Percentiles rank a stretch among this genome's conserved stretches.
Evolutionary conservation across 1,140 invertebrate species (phyloP).

Genomic region (Eriocheir sinensis): DNA sequence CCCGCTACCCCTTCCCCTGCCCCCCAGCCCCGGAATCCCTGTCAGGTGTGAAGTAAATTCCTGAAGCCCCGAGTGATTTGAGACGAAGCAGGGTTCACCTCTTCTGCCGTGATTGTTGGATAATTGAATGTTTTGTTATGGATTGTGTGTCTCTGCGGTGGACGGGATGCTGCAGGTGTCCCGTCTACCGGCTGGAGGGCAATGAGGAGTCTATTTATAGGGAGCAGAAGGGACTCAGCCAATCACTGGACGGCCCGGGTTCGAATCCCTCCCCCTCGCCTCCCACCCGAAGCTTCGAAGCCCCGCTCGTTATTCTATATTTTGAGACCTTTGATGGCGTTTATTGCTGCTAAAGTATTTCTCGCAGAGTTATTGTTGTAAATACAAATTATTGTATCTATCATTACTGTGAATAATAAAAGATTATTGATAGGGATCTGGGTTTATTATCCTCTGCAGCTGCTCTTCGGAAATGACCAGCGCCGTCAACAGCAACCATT

Average conservation of each 20-base stretch:
- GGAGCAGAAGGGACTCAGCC: not conserved
- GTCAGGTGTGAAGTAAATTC: not conserved
- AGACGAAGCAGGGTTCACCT: not conserved
- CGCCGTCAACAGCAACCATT: too few species aligned
- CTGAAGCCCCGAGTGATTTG: conserved; percentile 28
- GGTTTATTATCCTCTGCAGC: conserved; percentile 29
- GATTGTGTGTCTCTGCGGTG: not conserved
- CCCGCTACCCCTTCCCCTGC: not conserved
- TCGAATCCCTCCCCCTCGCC: not conserved
- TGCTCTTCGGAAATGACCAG: too few species aligned
- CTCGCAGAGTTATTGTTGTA: conserved; percentile 69
- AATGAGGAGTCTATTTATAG: not conserved
- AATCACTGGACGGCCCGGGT: not conserved
- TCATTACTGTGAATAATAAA: conserved; percentile 73
- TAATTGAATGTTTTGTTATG: not conserved
- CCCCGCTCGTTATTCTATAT: conserved; percentile 58
- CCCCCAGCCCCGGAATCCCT: not conserved
- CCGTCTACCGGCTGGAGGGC: not conserved
- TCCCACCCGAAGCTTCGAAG: conserved; percentile 44
- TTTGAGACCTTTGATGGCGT: conserved; percentile 60
- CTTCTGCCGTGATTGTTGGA: not conserved
- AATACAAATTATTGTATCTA: conserved; percentile 70
- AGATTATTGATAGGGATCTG: conserved; percentile 55
- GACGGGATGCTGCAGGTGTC: not conserved
- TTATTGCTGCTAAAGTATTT: conserved; percentile 46